Evolutionary conservation across 2,888 invertebrate species (phyloP).

Genomic region (Bruchidius siliquastri): DNA sequence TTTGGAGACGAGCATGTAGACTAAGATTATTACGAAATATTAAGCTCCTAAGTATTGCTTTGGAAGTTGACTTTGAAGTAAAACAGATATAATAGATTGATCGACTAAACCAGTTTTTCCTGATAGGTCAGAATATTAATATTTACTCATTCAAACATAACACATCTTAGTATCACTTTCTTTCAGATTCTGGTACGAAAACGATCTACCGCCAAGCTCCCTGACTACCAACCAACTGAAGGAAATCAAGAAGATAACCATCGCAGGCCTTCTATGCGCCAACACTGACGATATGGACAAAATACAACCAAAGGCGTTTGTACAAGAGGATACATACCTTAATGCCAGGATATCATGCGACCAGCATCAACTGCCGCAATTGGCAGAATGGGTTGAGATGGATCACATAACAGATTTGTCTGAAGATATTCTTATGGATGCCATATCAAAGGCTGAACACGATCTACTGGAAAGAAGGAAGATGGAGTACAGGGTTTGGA

Average conservation of each 20-base stretch:
- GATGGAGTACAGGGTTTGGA: slow-evolving; percentile 78
- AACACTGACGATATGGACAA: slow-evolving; percentile 63
- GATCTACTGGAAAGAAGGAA: slow-evolving; percentile 70
- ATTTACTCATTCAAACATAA: background rate
- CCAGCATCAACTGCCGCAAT: slow-evolving; percentile 63
- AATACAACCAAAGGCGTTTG: slow-evolving; percentile 82
- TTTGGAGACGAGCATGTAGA: no score
- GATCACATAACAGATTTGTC: slow-evolving; percentile 63
- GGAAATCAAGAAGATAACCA: slow-evolving; percentile 73
- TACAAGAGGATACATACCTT: slow-evolving; percentile 80
- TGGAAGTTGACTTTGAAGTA: no score
- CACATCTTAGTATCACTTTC: no score
- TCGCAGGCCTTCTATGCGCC: slow-evolving; percentile 76
- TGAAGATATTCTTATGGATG: slow-evolving; percentile 67
- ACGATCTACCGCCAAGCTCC: slow-evolving; percentile 85
- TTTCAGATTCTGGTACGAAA: slow-evolving; percentile 82
- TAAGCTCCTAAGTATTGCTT: no score
- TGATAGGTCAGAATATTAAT: no score
- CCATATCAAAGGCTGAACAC: slow-evolving; percentile 73
- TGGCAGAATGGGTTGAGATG: slow-evolving; percentile 68
- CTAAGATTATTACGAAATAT: no score
- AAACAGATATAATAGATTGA: background rate
- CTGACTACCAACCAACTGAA: slow-evolving; percentile 71
- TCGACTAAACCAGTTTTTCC: no score
- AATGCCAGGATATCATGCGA: slow-evolving; percentile 71